Conservation (phyloP, 30 jellyfish, hydroid and myxozoan species). For the Hydractinia symbiolongicarpus region DNA sequence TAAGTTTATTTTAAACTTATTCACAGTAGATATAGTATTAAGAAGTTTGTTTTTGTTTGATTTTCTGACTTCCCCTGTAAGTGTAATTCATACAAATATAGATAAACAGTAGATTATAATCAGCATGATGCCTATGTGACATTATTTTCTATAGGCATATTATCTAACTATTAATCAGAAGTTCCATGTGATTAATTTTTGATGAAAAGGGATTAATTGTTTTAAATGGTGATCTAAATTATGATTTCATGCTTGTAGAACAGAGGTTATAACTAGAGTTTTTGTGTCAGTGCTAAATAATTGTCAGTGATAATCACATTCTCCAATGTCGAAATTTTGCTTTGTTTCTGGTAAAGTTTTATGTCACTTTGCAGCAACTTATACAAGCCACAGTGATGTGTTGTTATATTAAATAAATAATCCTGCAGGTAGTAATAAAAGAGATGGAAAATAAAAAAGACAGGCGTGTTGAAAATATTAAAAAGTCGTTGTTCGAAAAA, state of each 20-base stretch:
- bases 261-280: too few species aligned
- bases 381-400: not conserved
- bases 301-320: too few species aligned
- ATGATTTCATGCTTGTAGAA: not conserved
- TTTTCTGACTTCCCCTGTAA: too few species aligned
- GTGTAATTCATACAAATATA: too few species aligned
- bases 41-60: too few species aligned
- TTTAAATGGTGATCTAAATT: not conserved
- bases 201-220: constrained; percentile 12
- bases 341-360: not conserved
- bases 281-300: too few species aligned
- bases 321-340: not conserved
- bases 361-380: not conserved
- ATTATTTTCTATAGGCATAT: not conserved
- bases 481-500: constrained; percentile 3
- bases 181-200: constrained; percentile 10
- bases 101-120: too few species aligned
- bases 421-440: not conserved
- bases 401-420: not conserved
- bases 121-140: too few species aligned
- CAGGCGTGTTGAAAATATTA: not conserved
- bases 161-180: constrained; percentile 16
- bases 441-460: not conserved
- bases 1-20: too few species aligned
- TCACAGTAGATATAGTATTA: too few species aligned